Base-by-base conservation (phyloP, 2,888 invertebrate genomes). In the Spisula solida region DNA sequence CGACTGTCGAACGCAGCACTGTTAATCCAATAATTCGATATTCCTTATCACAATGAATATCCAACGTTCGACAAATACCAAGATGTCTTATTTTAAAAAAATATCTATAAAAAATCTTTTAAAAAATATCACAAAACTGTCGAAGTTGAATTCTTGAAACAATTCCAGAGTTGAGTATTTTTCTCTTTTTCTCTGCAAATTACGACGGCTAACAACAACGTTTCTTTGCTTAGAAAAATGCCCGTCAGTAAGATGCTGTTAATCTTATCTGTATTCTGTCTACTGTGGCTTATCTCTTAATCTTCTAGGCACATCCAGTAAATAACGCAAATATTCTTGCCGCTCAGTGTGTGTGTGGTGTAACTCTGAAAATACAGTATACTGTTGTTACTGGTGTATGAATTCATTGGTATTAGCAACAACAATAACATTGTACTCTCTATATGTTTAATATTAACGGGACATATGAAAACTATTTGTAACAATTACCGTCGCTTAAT, bases 381-480 rank as follows among this genome's bases (percentile, higher is more conserved):
- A 66, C n/a, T 4, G 8, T 41, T 41, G 41, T 5, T 41, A 8
- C 8, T 5, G 41, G 8, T 41, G 41, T 41, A 41, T 41, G 41
- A 41, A 41, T 5, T 41, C 4, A 41, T 41, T 41, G 41, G n/a
- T 8, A 41, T 8, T 41, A 41, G 8, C 41, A 41, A 41, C 41
- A 41, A 41, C 8, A 41, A 66, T 10, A n/a, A n/a, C n/a, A n/a
- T n/a, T 25, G 25, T 66, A 66, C 60, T n/a, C 20, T 66, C n/a
- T 66, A n/a, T 66, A 6, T 25, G 25, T 66, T 25, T 66, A n/a
- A 66, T 66, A 66, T 66, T 66, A 25, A 25, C 60, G 60, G 25
- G 60, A 66, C 60, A 66, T 66, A 66, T 66, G 60, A n/a, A 66
- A 66, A 66, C 60, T 66, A 66, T 66, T 66, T 66, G 60, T 66